Evolutionary conservation across 2,888 invertebrate genomes (phyloP), one percentile per base, ranked within the genome.

Genomic region (Agriopis aurantiaria): DNA sequence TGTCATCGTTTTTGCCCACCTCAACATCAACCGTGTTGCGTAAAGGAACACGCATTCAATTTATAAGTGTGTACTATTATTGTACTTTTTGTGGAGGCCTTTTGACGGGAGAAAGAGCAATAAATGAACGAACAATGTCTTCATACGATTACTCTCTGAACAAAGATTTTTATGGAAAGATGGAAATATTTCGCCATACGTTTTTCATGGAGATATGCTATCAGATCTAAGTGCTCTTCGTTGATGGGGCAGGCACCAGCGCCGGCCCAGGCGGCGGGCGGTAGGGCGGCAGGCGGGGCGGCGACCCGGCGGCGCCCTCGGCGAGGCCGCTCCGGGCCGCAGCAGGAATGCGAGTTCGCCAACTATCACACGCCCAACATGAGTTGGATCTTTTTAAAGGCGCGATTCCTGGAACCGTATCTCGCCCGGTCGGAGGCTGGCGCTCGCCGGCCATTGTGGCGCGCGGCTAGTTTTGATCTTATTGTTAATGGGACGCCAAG

Each of bases 381-480:
- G 93, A 92, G 91, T 93, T 90, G 91, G 81, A 87, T 85, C 83
- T 92, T 93, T 92, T 92, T 89, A 83, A 90, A 90, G 90, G 88
- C 90, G 85, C 90, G 85, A 89, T 93, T 94, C 93, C 84, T 92
- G 92, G 94, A 93, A 94, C 86, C 88, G 78, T 85, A 86, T 84
- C 86, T 82, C 84, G 85, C 88, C 89, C 89, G 91, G 88, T 84
- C 88, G 90, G 88, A 90, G 91, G 89, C 91, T 91, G 92, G 93
- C 93, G 92, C 92, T 92, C 91, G 85, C 82, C 87, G 90, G 81
- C 88, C 91, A 91, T 92, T 92, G 92, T 92, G 88, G 86, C 85
- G 85, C 88, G 93, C 91, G 93, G 93, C 92, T 91, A 92, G 92
- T 93, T 94, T 94, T 94, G 93, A 93, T 93, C 91, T 93, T 92